Base-by-base conservation (phyloP, 35 echinoderm and acorn worm genomes). In the Patiria miniata region DNA sequence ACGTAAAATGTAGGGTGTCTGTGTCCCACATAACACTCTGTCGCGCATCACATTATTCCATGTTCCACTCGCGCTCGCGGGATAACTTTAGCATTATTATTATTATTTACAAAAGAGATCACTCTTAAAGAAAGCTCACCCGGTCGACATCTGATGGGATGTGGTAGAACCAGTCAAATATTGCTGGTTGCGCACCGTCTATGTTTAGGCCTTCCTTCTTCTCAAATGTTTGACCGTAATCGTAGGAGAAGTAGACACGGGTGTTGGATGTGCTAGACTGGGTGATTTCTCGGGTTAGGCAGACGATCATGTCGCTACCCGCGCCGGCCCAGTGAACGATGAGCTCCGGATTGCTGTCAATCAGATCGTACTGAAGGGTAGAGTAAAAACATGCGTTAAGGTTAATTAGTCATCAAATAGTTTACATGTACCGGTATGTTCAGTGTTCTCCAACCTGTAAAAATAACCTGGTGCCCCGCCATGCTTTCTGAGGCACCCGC, bases 321-420 rank as follows among this genome's bases (percentile, higher is more conserved):
- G 80, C 82, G 0, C 95, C 91, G 9, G 88, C 95, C 95, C 95
- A 97, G 61, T 97, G 95, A 39, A 97, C 92, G 29, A 94, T 86
- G 21, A 97, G 68, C 56, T 97, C 95, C 22, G 92, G 92, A 58
- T 97, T 85, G 36, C 47, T n/a, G 76, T 97, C 95, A 28, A 91
- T 51, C 33, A 97, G 82, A 37, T 94, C 89, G 61, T 85, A 73
- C 95, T 97, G 80, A 12, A 87, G 39, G 29, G 30, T 80, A 68
- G 55, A 80, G 37, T 40, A 77, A 53, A 4, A 68, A 36, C n/a
- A n/a, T n/a, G 56, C 42, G 40, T 36, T 52, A 37, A 79, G 12
- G 15, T 39, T 47, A 80, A 8, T 4, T 12, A 47, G n/a, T n/a
- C n/a, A n/a, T n/a, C n/a, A n/a, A n/a, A n/a, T n/a, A n/a, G n/a